phyloP scores from a whole-genome alignment of 2,113 vertebrate species.

The Cyprinodon tularosa region DNA sequence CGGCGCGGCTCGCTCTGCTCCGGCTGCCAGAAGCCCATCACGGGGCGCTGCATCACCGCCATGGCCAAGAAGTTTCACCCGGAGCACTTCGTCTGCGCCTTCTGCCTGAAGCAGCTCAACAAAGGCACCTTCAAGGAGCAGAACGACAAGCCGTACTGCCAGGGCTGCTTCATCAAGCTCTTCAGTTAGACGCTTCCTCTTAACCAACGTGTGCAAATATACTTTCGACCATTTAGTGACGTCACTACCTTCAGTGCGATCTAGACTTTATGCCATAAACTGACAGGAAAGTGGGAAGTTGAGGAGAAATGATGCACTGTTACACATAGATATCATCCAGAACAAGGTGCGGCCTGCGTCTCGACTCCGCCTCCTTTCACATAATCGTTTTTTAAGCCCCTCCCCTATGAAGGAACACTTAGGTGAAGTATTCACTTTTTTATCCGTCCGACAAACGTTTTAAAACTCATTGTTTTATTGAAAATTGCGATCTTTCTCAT shows the following conservation, averaged over 20 bases:
- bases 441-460: too few relatives aligned
- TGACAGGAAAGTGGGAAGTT: not conserved
- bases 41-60: constrained; percentile 97
- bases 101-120: constrained; percentile 99
- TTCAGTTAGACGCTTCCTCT: constrained; percentile 85
- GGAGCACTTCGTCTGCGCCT: constrained; percentile 98
- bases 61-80: constrained; percentile 99
- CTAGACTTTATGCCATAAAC: not conserved
- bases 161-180: constrained; percentile 97
- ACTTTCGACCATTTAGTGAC: not conserved
- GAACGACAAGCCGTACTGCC: constrained; percentile 98
- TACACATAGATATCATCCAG: too few relatives aligned
- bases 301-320: not conserved
- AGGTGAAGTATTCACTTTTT: too few relatives aligned
- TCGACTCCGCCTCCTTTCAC: too few relatives aligned
- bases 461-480: too few relatives aligned
- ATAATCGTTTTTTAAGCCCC: too few relatives aligned
- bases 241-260: not conserved
- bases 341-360: too few relatives aligned
- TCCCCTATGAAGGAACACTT: too few relatives aligned
- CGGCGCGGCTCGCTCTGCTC: constrained; percentile 95
- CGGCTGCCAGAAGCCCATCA: constrained; percentile 98
- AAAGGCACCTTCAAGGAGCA: constrained; percentile 99
- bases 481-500: too few relatives aligned
- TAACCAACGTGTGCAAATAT: too few relatives aligned